These are phyloP conservation scores for Lasioglossum figueresi DNA, from an alignment of 2,888 invertebrate genomes.

Conservation along the genomic window DNA sequence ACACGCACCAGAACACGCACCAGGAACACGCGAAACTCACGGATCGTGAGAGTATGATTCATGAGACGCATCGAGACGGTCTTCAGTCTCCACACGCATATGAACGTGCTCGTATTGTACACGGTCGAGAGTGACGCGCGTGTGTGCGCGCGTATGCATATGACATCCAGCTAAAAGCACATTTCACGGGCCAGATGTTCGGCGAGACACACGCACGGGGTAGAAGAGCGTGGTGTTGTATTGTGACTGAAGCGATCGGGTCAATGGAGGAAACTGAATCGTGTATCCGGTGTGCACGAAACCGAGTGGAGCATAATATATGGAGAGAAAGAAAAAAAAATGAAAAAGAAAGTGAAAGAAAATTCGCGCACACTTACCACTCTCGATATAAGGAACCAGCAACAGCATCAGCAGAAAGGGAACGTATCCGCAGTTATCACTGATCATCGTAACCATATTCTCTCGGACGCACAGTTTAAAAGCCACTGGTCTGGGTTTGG, in stretches of 20 bases:
- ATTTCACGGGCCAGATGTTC: slow-evolving; percentile 42
- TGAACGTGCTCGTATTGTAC: neutral
- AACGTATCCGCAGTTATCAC: slow-evolving; percentile 85
- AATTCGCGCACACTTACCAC: slow-evolving; percentile 86
- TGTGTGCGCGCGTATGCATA: slow-evolving; percentile 33
- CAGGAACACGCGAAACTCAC: slow-evolving; percentile 54
- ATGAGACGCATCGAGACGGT: slow-evolving; percentile 34
- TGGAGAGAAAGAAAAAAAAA: neutral
- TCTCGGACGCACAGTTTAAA: slow-evolving; percentile 38
- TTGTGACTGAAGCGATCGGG: neutral
- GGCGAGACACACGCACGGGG: neutral
- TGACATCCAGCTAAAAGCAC: slow-evolving; percentile 39
- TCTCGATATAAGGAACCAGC: slow-evolving; percentile 89
- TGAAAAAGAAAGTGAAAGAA: neutral
- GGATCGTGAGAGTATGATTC: slow-evolving; percentile 68
- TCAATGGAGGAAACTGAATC: slow-evolving; percentile 4
- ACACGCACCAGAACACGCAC: slow-evolving; percentile 46
- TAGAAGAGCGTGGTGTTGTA: neutral
- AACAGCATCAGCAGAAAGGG: slow-evolving; percentile 88
- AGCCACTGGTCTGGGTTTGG: slow-evolving; percentile 41
- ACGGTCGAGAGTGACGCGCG: neutral
- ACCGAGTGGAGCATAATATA: neutral
- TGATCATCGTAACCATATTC: slow-evolving; percentile 82
- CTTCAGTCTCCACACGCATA: slow-evolving; percentile 21
- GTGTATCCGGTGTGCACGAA: neutral